These are phyloP conservation scores for Geotrypetes seraphini DNA, from an alignment of 2,797 vertebrate species.

Conservation along the genomic window DNA sequence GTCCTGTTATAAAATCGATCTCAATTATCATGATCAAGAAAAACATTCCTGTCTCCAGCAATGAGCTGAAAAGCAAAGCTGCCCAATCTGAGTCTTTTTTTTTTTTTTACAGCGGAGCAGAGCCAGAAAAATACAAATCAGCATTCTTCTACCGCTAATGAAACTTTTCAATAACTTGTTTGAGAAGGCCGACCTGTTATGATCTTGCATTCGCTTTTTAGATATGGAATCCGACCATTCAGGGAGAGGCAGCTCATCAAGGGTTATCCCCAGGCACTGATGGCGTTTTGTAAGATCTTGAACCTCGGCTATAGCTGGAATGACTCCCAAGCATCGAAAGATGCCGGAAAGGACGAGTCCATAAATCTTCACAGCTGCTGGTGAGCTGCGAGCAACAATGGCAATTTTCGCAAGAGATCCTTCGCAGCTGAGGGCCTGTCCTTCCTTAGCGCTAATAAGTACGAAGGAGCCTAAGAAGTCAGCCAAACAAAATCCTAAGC, in stretches of 20 bases:
- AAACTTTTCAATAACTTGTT: slow-evolving; percentile 28
- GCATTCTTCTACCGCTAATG: no score
- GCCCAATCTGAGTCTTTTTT: no score
- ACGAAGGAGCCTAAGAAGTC: slow-evolving; percentile 45
- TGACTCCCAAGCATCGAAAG: slow-evolving; percentile 17
- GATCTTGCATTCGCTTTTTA: slow-evolving; percentile 31
- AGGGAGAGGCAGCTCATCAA: slow-evolving; percentile 35
- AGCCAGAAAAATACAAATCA: no score
- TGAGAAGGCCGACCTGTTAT: slow-evolving; percentile 36
- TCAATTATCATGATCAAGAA: no score
- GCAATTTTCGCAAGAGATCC: slow-evolving; percentile 38
- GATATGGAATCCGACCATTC: slow-evolving; percentile 14
- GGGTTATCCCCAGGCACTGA: slow-evolving; percentile 19
- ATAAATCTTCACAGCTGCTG: slow-evolving; percentile 28
- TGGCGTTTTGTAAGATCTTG: slow-evolving; percentile 16
- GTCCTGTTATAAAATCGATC: slow-evolving; percentile 7
- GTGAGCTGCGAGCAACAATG: not conserved
- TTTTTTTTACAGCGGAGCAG: not conserved
- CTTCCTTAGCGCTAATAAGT: slow-evolving; percentile 49
- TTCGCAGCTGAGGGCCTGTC: slow-evolving; percentile 36
- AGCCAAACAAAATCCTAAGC: slow-evolving; percentile 45
- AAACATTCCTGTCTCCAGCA: no score
- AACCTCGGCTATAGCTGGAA: slow-evolving; percentile 12
- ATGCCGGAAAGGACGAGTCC: slow-evolving; percentile 13
- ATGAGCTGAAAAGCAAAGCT: no score